A percentile compares a stretch with the other conserved stretches of the same genome.
These are phyloP conservation scores for Autographa gamma DNA, from an alignment of 2,888 invertebrate genomes.

Conservation along the genomic window DNA sequence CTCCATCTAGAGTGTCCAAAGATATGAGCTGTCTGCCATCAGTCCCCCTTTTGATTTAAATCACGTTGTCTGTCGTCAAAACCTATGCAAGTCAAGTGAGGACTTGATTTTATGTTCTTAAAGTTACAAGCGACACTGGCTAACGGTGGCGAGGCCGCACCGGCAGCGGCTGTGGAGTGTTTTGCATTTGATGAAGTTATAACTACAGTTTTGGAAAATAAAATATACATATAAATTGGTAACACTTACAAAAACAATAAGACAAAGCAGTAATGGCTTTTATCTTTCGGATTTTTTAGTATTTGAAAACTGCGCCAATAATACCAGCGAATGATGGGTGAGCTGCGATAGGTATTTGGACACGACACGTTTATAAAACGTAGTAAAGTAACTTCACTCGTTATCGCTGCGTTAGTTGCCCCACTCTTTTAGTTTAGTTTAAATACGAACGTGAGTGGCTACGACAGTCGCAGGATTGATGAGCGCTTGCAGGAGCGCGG, in stretches of 20 bases:
- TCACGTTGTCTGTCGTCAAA: neutral
- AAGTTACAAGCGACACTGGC: neutral
- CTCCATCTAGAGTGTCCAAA: neutral
- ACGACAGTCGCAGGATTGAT: conserved; percentile 29
- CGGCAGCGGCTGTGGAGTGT: neutral
- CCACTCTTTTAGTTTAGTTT: conserved; percentile 10
- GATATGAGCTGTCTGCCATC: neutral
- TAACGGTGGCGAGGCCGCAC: neutral
- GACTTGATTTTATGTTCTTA: neutral
- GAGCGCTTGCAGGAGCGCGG: conserved; percentile 8
- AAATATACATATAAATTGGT: too few relatives aligned
- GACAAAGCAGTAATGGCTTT: too few relatives aligned
- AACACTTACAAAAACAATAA: too few relatives aligned
- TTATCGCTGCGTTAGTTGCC: conserved; percentile 15
- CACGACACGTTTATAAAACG: too few relatives aligned
- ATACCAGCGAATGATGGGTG: too few relatives aligned
- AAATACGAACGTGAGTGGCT: conserved; percentile 16
- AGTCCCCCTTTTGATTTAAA: conserved; percentile 9
- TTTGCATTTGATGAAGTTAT: too few relatives aligned
- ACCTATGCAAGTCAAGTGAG: neutral
- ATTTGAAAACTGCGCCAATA: too few relatives aligned
- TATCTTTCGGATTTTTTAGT: too few relatives aligned
- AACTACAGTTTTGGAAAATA: too few relatives aligned
- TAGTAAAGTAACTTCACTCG: neutral
- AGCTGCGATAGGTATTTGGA: too few relatives aligned